phyloP scores from a whole-genome alignment of 2,797 vertebrate genomes.

The Anabas testudineus region DNA sequence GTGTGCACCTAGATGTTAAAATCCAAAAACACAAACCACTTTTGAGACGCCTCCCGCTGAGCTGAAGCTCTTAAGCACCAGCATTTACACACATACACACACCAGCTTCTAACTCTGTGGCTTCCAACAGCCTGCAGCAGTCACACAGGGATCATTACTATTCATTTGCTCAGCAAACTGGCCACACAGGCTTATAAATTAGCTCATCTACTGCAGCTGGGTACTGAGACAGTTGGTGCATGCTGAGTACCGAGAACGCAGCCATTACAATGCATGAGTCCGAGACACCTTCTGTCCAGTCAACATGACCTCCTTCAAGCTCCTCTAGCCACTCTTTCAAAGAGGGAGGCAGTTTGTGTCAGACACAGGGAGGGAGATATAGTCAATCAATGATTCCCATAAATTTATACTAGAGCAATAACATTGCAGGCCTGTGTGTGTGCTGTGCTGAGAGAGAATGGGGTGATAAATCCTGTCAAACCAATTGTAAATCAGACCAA shows the following conservation, averaged over 20 bases:
- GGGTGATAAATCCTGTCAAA: conserved; percentile 70
- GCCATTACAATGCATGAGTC: conserved; percentile 56
- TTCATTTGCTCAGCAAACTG: conserved; percentile 84
- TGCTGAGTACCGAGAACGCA: conserved; percentile 52
- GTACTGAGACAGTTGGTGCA: conserved; percentile 67
- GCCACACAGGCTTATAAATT: conserved; percentile 76
- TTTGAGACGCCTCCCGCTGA: conserved; percentile 48
- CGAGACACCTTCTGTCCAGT: conserved; percentile 67
- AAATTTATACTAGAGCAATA: conserved; percentile 60
- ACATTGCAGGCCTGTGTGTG: conserved; percentile 36
- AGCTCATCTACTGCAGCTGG: conserved; percentile 74
- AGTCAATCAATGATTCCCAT: conserved; percentile 66
- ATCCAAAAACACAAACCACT: conserved; percentile 31
- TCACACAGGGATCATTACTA: conserved; percentile 78
- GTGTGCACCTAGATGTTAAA: conserved; percentile 48
- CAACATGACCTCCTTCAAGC: conserved; percentile 62
- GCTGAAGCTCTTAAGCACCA: conserved; percentile 35
- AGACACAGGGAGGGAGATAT: conserved; percentile 21
- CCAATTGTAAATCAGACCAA: conserved; percentile 74
- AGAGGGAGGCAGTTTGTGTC: conserved; percentile 18
- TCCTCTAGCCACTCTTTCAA: conserved; percentile 42
- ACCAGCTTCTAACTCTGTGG: conserved; percentile 40
- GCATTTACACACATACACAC: conserved; percentile 30
- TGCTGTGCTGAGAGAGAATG: conserved; percentile 51
- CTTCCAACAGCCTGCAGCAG: conserved; percentile 73